phyloP scores from a whole-genome alignment of 2,113 vertebrate species.

The Aspiorhynchus laticeps region DNA sequence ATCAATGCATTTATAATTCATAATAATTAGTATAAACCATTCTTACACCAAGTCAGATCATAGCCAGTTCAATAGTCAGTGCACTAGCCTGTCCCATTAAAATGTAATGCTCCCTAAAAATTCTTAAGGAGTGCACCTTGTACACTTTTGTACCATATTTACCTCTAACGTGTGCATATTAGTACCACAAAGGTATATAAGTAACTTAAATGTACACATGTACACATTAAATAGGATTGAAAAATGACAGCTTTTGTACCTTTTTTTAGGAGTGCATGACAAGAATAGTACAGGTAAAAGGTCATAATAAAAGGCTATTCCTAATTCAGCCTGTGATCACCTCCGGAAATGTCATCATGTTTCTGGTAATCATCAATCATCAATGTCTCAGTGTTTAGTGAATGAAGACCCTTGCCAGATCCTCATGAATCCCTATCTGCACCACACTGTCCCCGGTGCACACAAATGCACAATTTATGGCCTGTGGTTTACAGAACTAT shows the following conservation, averaged over 20 bases:
- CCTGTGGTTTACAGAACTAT: conserved; percentile 7
- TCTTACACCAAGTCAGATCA: not conserved
- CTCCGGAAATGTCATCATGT: not conserved
- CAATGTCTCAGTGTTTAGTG: not conserved
- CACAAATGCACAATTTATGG: conserved; percentile 15
- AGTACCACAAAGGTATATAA: not conserved
- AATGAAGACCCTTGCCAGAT: not conserved
- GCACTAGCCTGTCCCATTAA: not conserved
- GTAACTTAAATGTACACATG: not conserved
- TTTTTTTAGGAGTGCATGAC: not conserved
- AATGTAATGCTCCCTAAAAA: not conserved
- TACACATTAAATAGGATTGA: not conserved
- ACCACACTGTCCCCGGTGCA: not conserved
- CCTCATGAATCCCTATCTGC: not conserved
- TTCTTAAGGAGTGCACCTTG: not conserved
- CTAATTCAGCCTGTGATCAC: not conserved
- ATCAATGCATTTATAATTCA: not conserved
- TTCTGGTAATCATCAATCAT: not conserved
- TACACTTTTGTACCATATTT: not conserved
- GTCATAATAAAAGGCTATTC: not conserved
- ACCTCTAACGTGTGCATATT: not conserved
- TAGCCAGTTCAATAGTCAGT: not conserved
- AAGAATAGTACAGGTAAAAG: not conserved
- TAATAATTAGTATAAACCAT: not conserved
- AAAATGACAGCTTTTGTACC: not conserved